Conservation (phyloP, 2,797 vertebrate species). For the Eulemur albifrons region DNA sequence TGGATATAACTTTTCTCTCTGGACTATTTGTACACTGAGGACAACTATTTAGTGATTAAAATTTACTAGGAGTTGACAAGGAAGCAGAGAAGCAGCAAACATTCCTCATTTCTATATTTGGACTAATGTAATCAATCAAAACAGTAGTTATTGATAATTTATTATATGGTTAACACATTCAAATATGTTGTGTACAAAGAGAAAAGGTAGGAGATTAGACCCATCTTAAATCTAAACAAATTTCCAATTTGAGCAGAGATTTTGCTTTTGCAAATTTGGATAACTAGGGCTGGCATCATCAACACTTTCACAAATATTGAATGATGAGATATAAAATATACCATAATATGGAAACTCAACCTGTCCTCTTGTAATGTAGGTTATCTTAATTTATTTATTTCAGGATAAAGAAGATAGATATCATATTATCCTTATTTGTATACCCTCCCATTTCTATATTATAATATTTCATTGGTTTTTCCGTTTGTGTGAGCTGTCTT, state of each 20-base stretch:
- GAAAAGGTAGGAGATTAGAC: background rate
- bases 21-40: background rate
- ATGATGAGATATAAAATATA: background rate
- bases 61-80: background rate
- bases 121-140: background rate
- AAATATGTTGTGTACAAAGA: background rate
- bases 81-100: background rate
- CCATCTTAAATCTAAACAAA: background rate
- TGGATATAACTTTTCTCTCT: background rate
- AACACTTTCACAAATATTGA: background rate
- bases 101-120: constrained; percentile 12
- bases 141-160: background rate
- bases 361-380: background rate
- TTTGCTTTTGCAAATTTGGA: background rate
- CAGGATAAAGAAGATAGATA: background rate
- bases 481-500: background rate
- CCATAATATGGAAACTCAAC: background rate
- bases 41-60: background rate
- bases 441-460: background rate
- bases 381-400: background rate
- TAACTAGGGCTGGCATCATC: background rate
- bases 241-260: background rate
- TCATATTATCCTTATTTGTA: background rate
- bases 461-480: background rate
- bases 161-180: background rate